These are phyloP conservation scores for Centropristis striata DNA, from an alignment of 2,113 vertebrate genomes.

Conservation along the genomic window DNA sequence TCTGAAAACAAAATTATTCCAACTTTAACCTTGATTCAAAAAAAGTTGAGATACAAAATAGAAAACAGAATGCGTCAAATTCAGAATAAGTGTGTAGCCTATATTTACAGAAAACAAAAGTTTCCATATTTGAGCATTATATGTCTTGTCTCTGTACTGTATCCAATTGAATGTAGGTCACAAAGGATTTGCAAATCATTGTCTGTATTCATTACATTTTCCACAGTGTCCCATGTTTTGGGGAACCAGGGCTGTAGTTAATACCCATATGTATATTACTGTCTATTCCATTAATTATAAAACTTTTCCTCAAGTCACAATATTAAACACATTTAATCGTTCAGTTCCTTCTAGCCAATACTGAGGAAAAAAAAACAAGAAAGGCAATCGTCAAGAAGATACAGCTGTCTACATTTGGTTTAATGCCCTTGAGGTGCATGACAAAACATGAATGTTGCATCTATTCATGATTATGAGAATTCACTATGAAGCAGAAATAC, in stretches of 20 bases:
- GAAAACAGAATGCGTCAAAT: too few species aligned
- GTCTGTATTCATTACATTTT: too few species aligned
- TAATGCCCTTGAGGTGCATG: not conserved
- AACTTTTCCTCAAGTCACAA: not conserved
- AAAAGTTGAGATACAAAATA: too few species aligned
- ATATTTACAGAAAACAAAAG: too few species aligned
- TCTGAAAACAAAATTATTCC: too few species aligned
- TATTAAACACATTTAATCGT: not conserved
- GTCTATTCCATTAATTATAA: not conserved
- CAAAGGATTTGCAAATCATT: too few species aligned
- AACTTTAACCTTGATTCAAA: too few species aligned
- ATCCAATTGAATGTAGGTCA: too few species aligned
- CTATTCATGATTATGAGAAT: not conserved
- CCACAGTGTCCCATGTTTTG: too few species aligned
- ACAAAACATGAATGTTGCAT: not conserved
- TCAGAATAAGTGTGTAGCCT: too few species aligned
- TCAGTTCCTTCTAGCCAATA: not conserved
- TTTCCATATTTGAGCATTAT: too few species aligned
- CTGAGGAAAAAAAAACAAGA: not conserved
- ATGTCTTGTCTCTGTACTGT: too few species aligned
- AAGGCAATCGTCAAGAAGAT: not conserved
- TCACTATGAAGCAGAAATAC: not conserved
- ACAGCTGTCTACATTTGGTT: not conserved
- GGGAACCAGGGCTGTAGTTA: fast-evolving
- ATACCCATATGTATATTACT: not conserved